phyloP scores from a whole-genome alignment of 2,113 vertebrate genomes.

The Paratilapia polleni region DNA sequence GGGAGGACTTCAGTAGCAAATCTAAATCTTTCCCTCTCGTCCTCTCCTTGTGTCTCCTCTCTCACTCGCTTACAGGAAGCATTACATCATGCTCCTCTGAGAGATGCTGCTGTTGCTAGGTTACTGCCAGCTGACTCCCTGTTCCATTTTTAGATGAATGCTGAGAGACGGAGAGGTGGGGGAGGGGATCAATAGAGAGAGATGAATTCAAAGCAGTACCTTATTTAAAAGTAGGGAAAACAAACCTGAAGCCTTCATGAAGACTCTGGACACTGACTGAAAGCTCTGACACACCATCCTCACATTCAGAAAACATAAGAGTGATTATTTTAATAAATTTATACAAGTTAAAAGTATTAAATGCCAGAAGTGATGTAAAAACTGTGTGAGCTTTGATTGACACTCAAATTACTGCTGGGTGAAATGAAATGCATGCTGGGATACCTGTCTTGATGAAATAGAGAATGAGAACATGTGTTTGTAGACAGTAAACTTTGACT shows the following conservation, averaged over 20 bases:
- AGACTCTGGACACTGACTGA: too few relatives aligned
- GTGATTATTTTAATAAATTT: not conserved
- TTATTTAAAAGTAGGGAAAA: not conserved
- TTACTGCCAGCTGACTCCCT: conserved; percentile 60
- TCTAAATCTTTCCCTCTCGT: not conserved
- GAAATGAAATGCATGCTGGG: not conserved
- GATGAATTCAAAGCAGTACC: not conserved
- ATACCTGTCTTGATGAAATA: not conserved
- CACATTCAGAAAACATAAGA: not conserved
- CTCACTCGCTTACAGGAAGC: conserved; percentile 35
- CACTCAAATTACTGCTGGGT: not conserved
- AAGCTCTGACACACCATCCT: not conserved
- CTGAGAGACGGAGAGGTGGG: conserved; percentile 31
- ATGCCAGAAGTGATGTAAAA: not conserved
- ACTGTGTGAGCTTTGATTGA: not conserved
- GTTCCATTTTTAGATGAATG: conserved; percentile 72
- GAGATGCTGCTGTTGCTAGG: conserved; percentile 79
- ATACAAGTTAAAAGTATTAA: not conserved
- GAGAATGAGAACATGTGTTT: not conserved
- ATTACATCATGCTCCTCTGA: conserved; percentile 68
- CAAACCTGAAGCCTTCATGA: not conserved
- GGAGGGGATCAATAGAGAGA: conserved; percentile 20
- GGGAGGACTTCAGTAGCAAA: not conserved
- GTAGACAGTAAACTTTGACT: not conserved
- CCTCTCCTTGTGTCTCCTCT: not conserved